phyloP scores from a whole-genome alignment of 2,113 vertebrate species.

The Brachyhypopomus gauderio region DNA sequence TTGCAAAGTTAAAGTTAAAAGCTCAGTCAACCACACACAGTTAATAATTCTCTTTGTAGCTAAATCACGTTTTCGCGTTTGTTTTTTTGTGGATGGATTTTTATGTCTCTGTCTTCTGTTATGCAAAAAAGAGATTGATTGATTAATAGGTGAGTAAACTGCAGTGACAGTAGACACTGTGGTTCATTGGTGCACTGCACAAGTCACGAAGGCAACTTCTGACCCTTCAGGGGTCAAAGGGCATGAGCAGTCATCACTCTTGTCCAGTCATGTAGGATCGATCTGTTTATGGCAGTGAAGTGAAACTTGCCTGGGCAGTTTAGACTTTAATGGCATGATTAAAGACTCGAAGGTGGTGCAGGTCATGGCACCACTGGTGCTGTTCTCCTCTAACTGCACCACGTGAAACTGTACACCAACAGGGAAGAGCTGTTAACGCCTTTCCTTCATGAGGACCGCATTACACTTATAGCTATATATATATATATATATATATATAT shows the following conservation, averaged over 20 bases:
- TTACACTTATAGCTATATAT: not conserved
- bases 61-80: no score
- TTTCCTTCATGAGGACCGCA: not conserved
- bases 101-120: not conserved
- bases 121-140: conserved; percentile 11
- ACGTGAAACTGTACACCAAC: not conserved
- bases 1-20: not conserved
- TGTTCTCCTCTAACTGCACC: not conserved
- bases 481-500: not conserved
- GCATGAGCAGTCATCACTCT: conserved; percentile 19
- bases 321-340: conserved; percentile 8
- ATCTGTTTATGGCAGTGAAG: not conserved
- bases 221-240: conserved; percentile 29
- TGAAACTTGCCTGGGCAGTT: conserved; percentile 21
- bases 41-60: no score
- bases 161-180: conserved; percentile 55
- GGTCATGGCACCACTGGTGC: not conserved
- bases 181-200: not conserved
- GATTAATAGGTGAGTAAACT: conserved; percentile 21
- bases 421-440: not conserved
- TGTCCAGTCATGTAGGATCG: conserved; percentile 23
- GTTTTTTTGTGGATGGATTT: not conserved
- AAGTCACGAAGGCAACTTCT: not conserved
- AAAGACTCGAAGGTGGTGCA: not conserved
- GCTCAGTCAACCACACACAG: not conserved